These are phyloP conservation scores for Polyergus mexicanus DNA, from an alignment of 1,140 invertebrate genomes.

Conservation along the genomic window DNA sequence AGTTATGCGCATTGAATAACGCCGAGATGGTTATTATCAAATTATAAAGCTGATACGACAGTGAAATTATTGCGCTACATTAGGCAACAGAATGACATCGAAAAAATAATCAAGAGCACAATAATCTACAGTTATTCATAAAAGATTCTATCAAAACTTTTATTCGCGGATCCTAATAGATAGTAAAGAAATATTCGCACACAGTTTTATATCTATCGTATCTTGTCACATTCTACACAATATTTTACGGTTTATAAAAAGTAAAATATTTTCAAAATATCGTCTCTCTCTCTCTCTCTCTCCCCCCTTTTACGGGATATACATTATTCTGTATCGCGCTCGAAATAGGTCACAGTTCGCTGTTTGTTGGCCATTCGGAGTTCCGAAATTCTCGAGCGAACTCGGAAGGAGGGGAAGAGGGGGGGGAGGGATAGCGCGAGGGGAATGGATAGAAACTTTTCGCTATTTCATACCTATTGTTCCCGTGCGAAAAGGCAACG, in stretches of 20 bases:
- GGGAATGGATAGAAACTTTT: conserved; percentile 13
- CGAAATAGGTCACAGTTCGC: conserved; percentile 30
- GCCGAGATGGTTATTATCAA: not conserved
- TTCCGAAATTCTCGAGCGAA: not conserved
- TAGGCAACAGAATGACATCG: not conserved
- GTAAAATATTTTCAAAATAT: not conserved
- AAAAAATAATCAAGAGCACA: conserved; percentile 5
- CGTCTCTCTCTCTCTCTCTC: too few relatives aligned
- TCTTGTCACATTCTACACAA: not conserved
- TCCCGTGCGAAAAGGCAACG: conserved; percentile 92
- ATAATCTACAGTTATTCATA: not conserved
- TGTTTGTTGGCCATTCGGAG: not conserved
- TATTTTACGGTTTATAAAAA: not conserved
- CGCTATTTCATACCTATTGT: conserved; percentile 88
- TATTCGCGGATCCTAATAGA: not conserved
- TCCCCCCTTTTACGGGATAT: not conserved
- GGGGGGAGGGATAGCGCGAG: too few relatives aligned
- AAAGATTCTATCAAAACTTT: not conserved
- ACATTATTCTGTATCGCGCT: not conserved
- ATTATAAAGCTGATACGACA: conserved; percentile 12
- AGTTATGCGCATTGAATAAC: conserved; percentile 9
- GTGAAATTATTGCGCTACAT: conserved; percentile 13
- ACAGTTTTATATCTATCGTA: not conserved
- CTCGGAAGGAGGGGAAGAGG: too few relatives aligned
- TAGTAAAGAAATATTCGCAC: not conserved